phyloP scores from a whole-genome alignment of 2,113 vertebrate species.

The Rhineura floridana region DNA sequence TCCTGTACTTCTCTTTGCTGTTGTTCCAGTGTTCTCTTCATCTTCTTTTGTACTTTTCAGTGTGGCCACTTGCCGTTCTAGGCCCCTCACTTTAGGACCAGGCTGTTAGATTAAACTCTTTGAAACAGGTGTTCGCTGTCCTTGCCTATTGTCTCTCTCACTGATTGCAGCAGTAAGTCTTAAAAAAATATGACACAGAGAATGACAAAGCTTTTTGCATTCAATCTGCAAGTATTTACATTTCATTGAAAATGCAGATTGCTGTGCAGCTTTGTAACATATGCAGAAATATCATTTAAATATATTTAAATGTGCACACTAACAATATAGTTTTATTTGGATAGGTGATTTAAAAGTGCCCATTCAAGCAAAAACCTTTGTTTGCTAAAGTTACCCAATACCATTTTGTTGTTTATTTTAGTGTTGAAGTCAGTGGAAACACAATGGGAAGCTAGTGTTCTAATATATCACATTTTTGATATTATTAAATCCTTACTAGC shows the following conservation, averaged over 20 bases:
- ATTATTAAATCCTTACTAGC: too few relatives aligned
- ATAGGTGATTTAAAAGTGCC: neutral
- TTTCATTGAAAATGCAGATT: constrained; percentile 11
- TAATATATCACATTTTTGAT: too few relatives aligned
- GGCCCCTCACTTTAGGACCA: neutral
- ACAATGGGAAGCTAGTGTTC: neutral
- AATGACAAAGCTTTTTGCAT: neutral
- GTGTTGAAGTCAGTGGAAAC: neutral
- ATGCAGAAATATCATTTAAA: neutral
- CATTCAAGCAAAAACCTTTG: neutral
- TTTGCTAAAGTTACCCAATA: neutral
- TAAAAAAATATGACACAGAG: neutral
- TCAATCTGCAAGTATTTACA: neutral
- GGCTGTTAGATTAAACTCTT: neutral
- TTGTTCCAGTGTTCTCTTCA: too few relatives aligned
- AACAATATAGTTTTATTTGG: neutral
- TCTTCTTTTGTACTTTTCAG: too few relatives aligned
- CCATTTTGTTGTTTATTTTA: neutral
- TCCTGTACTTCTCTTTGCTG: too few relatives aligned
- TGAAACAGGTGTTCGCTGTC: neutral
- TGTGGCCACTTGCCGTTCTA: too few relatives aligned
- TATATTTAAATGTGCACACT: neutral
- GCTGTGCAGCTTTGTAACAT: neutral
- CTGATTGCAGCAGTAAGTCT: neutral
- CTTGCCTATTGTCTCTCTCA: neutral